phyloP scores from a whole-genome alignment of 2,888 invertebrate genomes.

The Danaus chrysippus region DNA sequence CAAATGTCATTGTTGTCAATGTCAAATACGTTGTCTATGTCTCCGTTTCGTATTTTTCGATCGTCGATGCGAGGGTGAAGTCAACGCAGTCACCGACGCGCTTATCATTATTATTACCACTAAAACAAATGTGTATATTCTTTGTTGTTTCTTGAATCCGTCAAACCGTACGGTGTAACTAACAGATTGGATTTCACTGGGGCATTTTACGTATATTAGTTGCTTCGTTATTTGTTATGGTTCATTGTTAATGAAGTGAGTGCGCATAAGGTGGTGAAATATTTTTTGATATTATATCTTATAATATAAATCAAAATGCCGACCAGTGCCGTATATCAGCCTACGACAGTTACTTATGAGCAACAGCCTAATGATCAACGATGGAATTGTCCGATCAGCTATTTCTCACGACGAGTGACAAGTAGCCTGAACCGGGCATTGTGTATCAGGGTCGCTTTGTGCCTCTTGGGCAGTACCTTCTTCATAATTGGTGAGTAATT shows the following conservation, averaged over 20 bases:
- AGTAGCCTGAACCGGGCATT: slow-evolving; percentile 68
- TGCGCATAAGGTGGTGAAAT: slow-evolving; percentile 25
- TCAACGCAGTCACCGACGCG: slow-evolving; percentile 5
- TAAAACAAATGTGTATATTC: not conserved
- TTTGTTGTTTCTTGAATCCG: not conserved
- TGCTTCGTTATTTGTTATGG: slow-evolving; percentile 8
- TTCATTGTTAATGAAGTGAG: slow-evolving; percentile 31
- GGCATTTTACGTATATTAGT: slow-evolving; percentile 7
- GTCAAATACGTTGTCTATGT: not conserved
- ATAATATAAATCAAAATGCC: slow-evolving; percentile 75
- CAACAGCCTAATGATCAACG: slow-evolving; percentile 78
- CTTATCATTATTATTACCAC: not conserved
- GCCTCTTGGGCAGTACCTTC: slow-evolving; percentile 64
- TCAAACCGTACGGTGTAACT: not conserved
- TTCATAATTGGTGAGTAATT: slow-evolving; percentile 63
- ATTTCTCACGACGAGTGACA: slow-evolving; percentile 73
- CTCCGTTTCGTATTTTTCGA: slow-evolving; percentile 2
- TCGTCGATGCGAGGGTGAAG: not conserved
- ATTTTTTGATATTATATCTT: slow-evolving; percentile 29
- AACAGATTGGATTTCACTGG: slow-evolving; percentile 6
- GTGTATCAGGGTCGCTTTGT: slow-evolving; percentile 64
- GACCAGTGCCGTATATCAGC: slow-evolving; percentile 86
- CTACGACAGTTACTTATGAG: slow-evolving; percentile 88
- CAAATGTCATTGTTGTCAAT: not conserved
- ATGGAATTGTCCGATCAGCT: slow-evolving; percentile 78